Evolutionary conservation across 2,797 vertebrate species (phyloP), one percentile per base, ranked within the genome.

Genomic region (Rhinophrynus dorsalis): DNA sequence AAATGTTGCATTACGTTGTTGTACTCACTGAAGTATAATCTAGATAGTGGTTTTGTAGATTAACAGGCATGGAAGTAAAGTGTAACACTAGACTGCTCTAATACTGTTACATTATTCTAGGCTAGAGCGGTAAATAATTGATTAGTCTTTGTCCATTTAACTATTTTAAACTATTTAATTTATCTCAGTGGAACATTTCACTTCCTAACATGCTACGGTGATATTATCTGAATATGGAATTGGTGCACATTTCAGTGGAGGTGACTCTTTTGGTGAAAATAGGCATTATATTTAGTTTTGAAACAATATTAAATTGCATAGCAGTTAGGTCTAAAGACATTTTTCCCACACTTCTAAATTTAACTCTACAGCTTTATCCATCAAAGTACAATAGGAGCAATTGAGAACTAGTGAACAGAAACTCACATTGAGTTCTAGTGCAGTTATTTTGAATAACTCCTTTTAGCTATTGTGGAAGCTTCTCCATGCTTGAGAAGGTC

Each of bases 91-190:
- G 26, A 47, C 40, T 17, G 18, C 15, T 56, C 27, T 57, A 23
- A 44, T 55, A 30, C 63, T 48, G 64, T 35, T 67, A 56, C 55
- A 55, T 66, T 66, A 67, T 44, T 57, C 40, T 57, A 47, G 52
- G 27, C 55, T 26, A 67, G 18, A 56, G n/a, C 38, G 35, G 17
- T 67, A 24, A 57, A 67, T 67, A 68, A 59, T 60, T 38, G 26
- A 68, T 60, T 27, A 29, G 56, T 26, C 45, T 60, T 57, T 67
- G 35, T 60, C 38, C 55, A 50, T 42, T 32, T 66, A 68, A 68
- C 33, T 54, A 60, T 61, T 68, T 68, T 42, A 51, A 68, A 52
- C 54, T 48, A 58, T 61, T 61, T 68, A 51, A 42, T 42, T 65
- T 40, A 54, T 51, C 44, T 59, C 44, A 59, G 55, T 50, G 42